phyloP scores from a whole-genome alignment of 2,888 invertebrate species.

The Galeruca laticollis region DNA sequence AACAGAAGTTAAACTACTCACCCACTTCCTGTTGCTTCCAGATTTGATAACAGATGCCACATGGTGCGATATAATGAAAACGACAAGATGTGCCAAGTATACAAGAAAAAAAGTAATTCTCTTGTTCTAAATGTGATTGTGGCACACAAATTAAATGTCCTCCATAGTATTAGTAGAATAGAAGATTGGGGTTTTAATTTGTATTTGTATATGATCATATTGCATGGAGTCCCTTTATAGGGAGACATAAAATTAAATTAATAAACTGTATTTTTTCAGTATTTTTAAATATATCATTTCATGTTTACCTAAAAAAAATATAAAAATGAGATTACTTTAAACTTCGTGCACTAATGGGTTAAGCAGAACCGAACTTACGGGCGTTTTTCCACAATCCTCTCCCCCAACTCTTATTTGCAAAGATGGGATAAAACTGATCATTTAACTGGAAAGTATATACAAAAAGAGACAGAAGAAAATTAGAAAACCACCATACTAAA shows the following conservation, averaged over 20 bases:
- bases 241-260: slow-evolving; percentile 18
- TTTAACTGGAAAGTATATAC: no score
- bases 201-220: slow-evolving; percentile 4
- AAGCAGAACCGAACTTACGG: no score
- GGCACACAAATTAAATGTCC: slow-evolving; percentile 22
- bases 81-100: slow-evolving; percentile 19
- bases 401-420: no score
- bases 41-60: slow-evolving; percentile 31
- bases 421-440: no score
- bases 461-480: no score
- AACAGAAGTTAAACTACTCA: slow-evolving; percentile 18
- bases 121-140: slow-evolving; percentile 37
- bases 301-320: neutral
- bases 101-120: slow-evolving; percentile 36
- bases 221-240: slow-evolving; percentile 29
- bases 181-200: slow-evolving; percentile 10
- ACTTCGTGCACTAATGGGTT: neutral
- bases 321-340: neutral
- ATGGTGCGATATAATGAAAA: slow-evolving; percentile 31
- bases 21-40: slow-evolving; percentile 20
- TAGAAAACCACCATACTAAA: no score
- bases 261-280: neutral
- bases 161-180: slow-evolving; percentile 12
- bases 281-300: neutral
- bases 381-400: no score